Evolutionary conservation across 2,888 invertebrate species (phyloP).

Genomic region (Drosophila ochracea): DNA sequence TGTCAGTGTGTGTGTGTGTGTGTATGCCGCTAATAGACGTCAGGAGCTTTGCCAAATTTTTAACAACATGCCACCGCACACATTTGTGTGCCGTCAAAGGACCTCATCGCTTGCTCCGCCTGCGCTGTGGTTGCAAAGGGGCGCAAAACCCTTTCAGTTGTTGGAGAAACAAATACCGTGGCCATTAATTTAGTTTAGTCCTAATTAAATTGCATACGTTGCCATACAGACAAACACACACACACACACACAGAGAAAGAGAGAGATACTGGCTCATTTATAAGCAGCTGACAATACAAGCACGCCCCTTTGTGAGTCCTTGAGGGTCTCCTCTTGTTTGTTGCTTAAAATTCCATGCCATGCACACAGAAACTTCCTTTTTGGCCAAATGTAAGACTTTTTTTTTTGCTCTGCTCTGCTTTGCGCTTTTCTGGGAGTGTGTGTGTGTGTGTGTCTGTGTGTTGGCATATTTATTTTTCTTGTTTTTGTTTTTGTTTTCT

Average conservation of each 20-base stretch:
- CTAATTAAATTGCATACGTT: constrained; percentile 74
- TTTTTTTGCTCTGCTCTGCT: constrained; percentile 34
- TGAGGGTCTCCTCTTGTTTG: constrained; percentile 47
- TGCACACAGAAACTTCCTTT: constrained; percentile 56
- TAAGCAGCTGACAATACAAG: constrained; percentile 52
- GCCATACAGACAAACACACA: constrained; percentile 24
- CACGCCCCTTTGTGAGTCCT: constrained; percentile 54
- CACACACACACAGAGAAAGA: neutral
- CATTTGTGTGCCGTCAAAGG: constrained; percentile 49
- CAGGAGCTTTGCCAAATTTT: constrained; percentile 56
- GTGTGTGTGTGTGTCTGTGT: constrained; percentile 9
- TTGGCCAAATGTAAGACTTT: constrained; percentile 53
- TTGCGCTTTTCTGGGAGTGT: constrained; percentile 23
- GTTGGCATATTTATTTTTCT: constrained; percentile 32
- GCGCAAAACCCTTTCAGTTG: constrained; percentile 42
- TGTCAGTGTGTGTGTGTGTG: neutral
- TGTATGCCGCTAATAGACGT: constrained; percentile 55
- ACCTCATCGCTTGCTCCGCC: constrained; percentile 10
- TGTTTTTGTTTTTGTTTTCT: constrained; percentile 13
- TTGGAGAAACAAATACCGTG: constrained; percentile 58
- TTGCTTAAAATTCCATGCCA: constrained; percentile 53
- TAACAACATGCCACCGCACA: constrained; percentile 52
- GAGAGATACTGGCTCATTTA: constrained; percentile 48
- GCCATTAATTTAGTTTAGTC: constrained; percentile 72
- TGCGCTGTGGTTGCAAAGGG: constrained; percentile 30